phyloP scores from a whole-genome alignment of 2,888 invertebrate species.

The Drosophila neutralis region DNA sequence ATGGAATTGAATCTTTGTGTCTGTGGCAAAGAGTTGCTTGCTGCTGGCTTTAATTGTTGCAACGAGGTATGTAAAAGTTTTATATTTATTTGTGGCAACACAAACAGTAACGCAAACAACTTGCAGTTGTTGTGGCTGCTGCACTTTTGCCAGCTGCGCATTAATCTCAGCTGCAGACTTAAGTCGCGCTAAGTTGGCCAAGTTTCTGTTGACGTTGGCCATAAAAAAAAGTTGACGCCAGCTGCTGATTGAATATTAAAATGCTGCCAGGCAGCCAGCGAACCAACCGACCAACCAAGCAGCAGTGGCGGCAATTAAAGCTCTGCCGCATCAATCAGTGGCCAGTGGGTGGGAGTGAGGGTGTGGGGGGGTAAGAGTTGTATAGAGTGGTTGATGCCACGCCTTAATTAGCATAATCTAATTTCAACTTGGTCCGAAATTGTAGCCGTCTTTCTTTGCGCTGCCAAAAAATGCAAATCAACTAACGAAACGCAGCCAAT shows the following conservation, averaged over 20 bases:
- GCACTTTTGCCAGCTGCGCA: conserved; percentile 61
- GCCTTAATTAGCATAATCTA: conserved; percentile 83
- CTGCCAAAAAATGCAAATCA: conserved; percentile 68
- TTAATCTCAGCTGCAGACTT: conserved; percentile 59
- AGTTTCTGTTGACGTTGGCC: conserved; percentile 49
- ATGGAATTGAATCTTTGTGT: background rate
- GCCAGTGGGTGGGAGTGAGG: background rate
- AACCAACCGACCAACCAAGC: background rate
- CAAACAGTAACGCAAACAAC: conserved; percentile 43
- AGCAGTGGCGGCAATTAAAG: conserved; percentile 58
- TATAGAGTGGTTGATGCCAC: conserved; percentile 27
- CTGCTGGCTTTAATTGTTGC: conserved; percentile 57
- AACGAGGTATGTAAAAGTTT: conserved; percentile 42
- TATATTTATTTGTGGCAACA: conserved; percentile 46
- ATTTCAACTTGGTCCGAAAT: conserved; percentile 72
- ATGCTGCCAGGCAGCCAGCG: conserved; percentile 42
- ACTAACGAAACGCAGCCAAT: conserved; percentile 51
- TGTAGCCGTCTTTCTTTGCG: conserved; percentile 28
- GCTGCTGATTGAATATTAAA: conserved; percentile 79
- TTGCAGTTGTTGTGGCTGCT: conserved; percentile 19
- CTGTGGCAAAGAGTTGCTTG: background rate
- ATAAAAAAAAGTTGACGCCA: conserved; percentile 58
- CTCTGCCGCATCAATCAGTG: conserved; percentile 70
- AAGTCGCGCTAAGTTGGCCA: conserved; percentile 35
- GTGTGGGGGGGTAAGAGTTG: background rate